Base-by-base conservation (phyloP, 2,113 vertebrate genomes). In the Clinocottus analis region DNA sequence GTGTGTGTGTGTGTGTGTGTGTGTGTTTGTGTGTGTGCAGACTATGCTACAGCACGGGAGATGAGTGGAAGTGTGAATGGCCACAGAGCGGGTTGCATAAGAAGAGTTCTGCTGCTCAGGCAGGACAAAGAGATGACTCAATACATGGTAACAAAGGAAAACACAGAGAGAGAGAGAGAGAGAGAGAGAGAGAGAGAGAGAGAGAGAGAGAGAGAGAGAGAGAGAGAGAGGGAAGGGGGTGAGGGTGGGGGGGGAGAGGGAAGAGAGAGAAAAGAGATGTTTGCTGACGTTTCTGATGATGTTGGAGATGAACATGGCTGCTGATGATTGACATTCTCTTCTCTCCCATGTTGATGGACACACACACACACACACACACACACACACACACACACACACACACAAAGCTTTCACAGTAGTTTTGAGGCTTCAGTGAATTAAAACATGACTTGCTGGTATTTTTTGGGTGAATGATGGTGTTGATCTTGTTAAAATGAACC, bases 101-200 rank as follows among this genome's bases (percentile, higher is more conserved):
- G 69, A 86, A 74, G 64, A 78, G 29, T 63, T 73, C 31, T 73
- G 71, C 64, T 74, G 68, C 81, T 53, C 12, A 77, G 39, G 64
- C 80, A 70, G 75, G 75, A 85, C 55, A 75, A 76, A 83, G 80
- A 84, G 82, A 82, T 90, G 85, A 80, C 73, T 90, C 88, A 85
- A 60, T 78, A 43, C 47, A 33, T 12, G 67, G 67, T 75, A 88
- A 90, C 16, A 60, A 58, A 37, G 60, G 23, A 11, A 58, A 73
- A 25, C 61, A 77, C 25, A 59, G 59, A 53, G 8, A 33, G 51
- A 69, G 49, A 8, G 45, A 21, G 45, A 19, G 16, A 37, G 37
- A 37, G 39, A 13, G 19, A n/a, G n/a, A n/a, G n/a, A n/a, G n/a
- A n/a, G n/a, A n/a, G n/a, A n/a, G n/a, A n/a, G n/a, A n/a, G n/a